Evolutionary conservation across 2,888 invertebrate species (phyloP).

Genomic region (Alcis repandata): DNA sequence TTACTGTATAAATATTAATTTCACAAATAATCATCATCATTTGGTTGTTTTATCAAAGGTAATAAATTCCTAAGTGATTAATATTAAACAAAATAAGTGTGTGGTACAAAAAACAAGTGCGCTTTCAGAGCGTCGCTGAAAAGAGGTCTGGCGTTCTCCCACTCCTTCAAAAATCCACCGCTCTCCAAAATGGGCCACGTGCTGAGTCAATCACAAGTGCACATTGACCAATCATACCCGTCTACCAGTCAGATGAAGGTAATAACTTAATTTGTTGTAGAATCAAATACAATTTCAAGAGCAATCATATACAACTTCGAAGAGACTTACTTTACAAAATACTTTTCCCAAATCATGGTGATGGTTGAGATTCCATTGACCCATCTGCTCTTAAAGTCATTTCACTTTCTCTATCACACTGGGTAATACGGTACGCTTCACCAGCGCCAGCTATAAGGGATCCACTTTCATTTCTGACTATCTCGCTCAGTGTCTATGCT

Average conservation of each 20-base stretch:
- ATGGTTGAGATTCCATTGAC: neutral
- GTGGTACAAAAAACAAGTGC: neutral
- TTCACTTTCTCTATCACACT: too few species aligned
- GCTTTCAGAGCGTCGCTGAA: conserved; percentile 87
- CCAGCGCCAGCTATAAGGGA: too few species aligned
- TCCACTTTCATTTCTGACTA: too few species aligned
- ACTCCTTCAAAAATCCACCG: conserved; percentile 92
- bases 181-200: conserved; percentile 93
- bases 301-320: neutral
- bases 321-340: neutral
- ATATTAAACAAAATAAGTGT: too few species aligned
- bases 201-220: conserved; percentile 64
- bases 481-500: too few species aligned
- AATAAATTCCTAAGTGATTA: too few species aligned
- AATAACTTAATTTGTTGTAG: neutral
- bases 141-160: conserved; percentile 90
- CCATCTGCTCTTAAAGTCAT: too few species aligned
- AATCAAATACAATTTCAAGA: neutral
- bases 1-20: too few species aligned
- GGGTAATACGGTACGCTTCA: too few species aligned
- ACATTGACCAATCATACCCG: conserved; percentile 44
- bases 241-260: conserved; percentile 27
- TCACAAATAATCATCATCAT: too few species aligned
- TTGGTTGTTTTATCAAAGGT: too few species aligned
- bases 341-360: neutral